A percentile compares a stretch with the other conserved stretches of the same genome.
Conservation (phyloP, 2,113 vertebrate species). For the Empidonax traillii region DNA sequence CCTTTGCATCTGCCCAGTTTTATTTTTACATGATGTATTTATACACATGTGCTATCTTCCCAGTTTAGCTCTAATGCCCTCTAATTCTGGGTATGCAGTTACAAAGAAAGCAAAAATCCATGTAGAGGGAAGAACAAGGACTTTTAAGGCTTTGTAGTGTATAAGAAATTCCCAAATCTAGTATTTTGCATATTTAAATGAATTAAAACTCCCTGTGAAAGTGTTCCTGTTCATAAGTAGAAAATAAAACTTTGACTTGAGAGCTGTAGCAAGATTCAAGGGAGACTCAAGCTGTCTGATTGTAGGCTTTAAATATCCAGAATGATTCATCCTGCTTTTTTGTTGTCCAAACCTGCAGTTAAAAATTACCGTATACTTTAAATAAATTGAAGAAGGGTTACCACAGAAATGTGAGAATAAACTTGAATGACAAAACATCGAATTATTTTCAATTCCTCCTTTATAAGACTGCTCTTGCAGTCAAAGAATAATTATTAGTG, state of each 20-base stretch:
- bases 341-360: conserved; percentile 64
- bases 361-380: conserved; percentile 56
- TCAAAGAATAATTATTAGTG: conserved; percentile 47
- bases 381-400: conserved; percentile 58
- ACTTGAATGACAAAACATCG: conserved; percentile 46
- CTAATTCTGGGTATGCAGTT: conserved; percentile 21
- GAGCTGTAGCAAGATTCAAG: conserved; percentile 46
- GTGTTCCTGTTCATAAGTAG: background rate
- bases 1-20: conserved; percentile 57
- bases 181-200: background rate
- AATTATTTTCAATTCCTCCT: conserved; percentile 47
- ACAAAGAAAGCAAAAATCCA: conserved; percentile 6
- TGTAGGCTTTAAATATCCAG: conserved; percentile 61
- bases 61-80: conserved; percentile 49
- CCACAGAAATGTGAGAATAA: conserved; percentile 49
- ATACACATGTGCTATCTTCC: conserved; percentile 31
- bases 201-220: background rate
- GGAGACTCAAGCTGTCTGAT: conserved; percentile 59
- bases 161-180: background rate
- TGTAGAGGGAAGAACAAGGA: background rate
- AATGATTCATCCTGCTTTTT: conserved; percentile 62
- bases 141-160: background rate
- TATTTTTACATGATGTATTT: conserved; percentile 60
- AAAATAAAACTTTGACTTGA: conserved; percentile 49
- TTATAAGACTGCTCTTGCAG: conserved; percentile 27